phyloP scores from a whole-genome alignment of 1,140 invertebrate genomes.

The Bombus pascuorum region DNA sequence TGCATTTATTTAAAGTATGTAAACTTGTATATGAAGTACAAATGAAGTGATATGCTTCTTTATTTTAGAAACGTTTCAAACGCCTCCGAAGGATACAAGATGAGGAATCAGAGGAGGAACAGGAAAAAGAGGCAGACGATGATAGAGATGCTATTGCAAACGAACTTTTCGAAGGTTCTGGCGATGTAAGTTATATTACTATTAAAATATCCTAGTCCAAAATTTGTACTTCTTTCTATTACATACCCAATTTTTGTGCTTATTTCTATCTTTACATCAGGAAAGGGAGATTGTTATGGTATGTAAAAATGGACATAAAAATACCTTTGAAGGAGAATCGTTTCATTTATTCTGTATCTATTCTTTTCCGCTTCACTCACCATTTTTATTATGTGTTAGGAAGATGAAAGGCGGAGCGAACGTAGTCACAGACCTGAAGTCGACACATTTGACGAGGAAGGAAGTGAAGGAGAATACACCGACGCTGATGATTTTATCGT shows the following conservation, averaged over 20 bases:
- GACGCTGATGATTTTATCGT: conserved; percentile 99
- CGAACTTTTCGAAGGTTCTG: conserved; percentile 93
- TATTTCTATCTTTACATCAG: conserved; percentile 64
- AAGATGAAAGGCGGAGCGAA: conserved; percentile 90
- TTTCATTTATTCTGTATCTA: neutral
- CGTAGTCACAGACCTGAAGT: conserved; percentile 85
- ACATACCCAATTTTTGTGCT: conserved; percentile 36
- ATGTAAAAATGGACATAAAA: conserved; percentile 48
- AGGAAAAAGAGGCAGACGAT: conserved; percentile 87
- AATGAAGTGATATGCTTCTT: conserved; percentile 24
- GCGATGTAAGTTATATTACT: conserved; percentile 87
- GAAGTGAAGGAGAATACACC: conserved; percentile 90
- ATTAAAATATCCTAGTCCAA: neutral
- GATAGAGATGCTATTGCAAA: conserved; percentile 94
- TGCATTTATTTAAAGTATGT: neutral
- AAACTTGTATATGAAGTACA: neutral
- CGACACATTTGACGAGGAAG: conserved; percentile 89
- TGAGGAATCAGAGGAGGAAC: conserved; percentile 93
- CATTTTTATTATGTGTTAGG: conserved; percentile 81
- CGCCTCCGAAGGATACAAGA: conserved; percentile 92
- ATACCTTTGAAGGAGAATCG: neutral
- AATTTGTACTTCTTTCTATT: neutral
- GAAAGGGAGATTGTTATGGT: conserved; percentile 73
- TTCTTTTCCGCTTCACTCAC: neutral
- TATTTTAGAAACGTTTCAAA: conserved; percentile 93